Conservation (phyloP, 2,113 vertebrate species). For the Tamias sibiricus region DNA sequence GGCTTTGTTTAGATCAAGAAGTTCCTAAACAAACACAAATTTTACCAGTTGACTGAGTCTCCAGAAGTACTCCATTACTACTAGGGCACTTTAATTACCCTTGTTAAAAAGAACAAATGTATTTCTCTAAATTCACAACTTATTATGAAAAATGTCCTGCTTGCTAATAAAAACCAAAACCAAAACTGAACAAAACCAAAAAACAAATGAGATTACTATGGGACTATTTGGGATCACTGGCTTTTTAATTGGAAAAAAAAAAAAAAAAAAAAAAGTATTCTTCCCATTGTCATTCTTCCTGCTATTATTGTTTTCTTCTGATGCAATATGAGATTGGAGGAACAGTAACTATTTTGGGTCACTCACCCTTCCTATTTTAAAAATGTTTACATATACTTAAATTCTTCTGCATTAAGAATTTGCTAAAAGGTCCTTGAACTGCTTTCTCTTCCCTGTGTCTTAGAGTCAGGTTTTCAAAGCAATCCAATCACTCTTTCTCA, state of each 20-base stretch:
- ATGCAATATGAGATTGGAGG: neutral
- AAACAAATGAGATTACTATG: neutral
- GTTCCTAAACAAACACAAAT: constrained; percentile 53
- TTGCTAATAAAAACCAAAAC: neutral
- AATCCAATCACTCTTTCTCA: neutral
- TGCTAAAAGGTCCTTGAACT: neutral
- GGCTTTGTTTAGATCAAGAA: constrained; percentile 62
- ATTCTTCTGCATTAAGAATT: constrained; percentile 59
- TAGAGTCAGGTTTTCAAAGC: constrained; percentile 32
- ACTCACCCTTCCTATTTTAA: neutral
- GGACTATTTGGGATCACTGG: neutral
- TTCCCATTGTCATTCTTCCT: neutral
- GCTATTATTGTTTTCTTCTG: neutral
- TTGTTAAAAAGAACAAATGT: constrained; percentile 45
- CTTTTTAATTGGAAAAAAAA: constrained; percentile 5
- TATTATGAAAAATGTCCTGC: constrained; percentile 46
- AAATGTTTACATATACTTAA: constrained; percentile 31
- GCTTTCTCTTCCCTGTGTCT: neutral
- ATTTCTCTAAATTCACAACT: constrained; percentile 51
- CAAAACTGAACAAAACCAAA: too few relatives aligned
- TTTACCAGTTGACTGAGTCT: constrained; percentile 6
- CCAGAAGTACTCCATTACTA: neutral
- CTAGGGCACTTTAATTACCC: constrained; percentile 40
- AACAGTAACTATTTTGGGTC: neutral
- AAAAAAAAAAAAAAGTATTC: constrained; percentile 3